Evolutionary conservation across 1,140 invertebrate species (phyloP), one percentile per base, ranked within the genome.

Genomic region (Pogonognathellus flavescens): DNA sequence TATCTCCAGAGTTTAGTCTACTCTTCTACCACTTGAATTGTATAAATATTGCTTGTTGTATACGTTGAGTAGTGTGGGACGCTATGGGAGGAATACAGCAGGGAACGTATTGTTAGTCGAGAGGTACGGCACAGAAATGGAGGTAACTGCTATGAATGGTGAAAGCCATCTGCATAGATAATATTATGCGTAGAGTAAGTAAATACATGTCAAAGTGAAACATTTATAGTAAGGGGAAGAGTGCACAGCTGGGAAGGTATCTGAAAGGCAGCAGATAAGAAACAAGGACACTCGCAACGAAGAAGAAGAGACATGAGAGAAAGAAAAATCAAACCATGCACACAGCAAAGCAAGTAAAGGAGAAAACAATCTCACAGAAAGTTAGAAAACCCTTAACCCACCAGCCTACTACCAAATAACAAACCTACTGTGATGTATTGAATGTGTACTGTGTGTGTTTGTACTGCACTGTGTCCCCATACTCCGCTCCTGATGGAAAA

Each of bases 131-230:
- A 66, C 8, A 66, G 25, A 20, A 6, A 41, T 41, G 31, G 31
- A 41, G 31, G 31, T 41, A 41, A 41, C 31, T 41, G 31, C 2
- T 41, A 41, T 41, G 31, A 6, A 41, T 41, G 31, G 31, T 41
- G 31, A 41, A 66, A 66, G 62, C 62, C 62, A 66, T 66, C 70
- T 49, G 70, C 70, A 76, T 76, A 76, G 70, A 76, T 76, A 76
- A 76, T 76, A 76, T 49, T 41, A 76, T 76, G 70, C 41, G 70
- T 76, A 25, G 20, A 66, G 70, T 76, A n/a, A 57, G n/a, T 57
- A 57, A 57, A 57, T 14, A 76, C 70, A 49, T 76, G 70, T 76
- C 70, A 76, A 76, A 76, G 70, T 76, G 70, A 25, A 76, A 76
- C 31, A 25, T 76, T 76, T 76, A 66, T 66, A 66, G 62, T 66